Evolutionary conservation across 2,888 invertebrate species (phyloP).

Genomic region (Stenotaenia linearis): DNA sequence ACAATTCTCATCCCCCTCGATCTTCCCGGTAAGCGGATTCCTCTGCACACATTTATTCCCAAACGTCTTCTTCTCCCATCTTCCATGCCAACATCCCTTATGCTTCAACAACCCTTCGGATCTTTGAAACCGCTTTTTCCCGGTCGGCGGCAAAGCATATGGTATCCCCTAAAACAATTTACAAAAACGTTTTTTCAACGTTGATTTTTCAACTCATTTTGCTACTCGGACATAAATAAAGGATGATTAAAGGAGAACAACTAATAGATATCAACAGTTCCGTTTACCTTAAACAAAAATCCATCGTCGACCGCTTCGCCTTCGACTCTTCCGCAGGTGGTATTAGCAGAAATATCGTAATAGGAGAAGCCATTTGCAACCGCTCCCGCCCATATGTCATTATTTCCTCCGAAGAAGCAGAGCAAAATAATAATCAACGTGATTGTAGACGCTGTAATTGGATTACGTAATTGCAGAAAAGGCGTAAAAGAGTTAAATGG

Average conservation of each 20-base stretch:
- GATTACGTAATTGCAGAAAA: too few relatives aligned
- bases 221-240: too few relatives aligned
- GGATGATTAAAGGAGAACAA: too few relatives aligned
- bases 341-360: background rate
- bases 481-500: too few relatives aligned
- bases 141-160: background rate
- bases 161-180: background rate
- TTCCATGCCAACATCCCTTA: background rate
- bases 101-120: background rate
- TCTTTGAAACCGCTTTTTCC: background rate
- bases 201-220: too few relatives aligned
- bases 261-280: too few relatives aligned
- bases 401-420: background rate
- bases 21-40: background rate
- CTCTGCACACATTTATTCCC: background rate
- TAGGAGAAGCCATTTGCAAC: background rate
- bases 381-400: background rate
- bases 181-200: too few relatives aligned
- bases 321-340: background rate
- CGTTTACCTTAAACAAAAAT: background rate
- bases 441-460: background rate
- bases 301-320: background rate
- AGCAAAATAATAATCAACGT: background rate
- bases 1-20: background rate
- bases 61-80: background rate